Evolutionary conservation across 2,888 invertebrate species (phyloP).

Genomic region (Sphecodes monilicornis): DNA sequence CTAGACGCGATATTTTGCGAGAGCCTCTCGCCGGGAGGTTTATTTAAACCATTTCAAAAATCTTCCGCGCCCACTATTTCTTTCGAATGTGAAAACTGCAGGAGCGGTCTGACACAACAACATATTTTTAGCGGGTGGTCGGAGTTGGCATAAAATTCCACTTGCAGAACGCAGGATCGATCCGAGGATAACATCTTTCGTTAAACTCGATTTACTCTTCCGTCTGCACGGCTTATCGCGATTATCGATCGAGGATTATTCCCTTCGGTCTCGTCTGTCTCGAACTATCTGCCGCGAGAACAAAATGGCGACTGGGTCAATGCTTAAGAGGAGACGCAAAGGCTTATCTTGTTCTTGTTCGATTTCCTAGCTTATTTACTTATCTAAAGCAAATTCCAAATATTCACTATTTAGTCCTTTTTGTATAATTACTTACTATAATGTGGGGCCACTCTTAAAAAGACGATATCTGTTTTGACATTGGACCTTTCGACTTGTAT

Average conservation of each 20-base stretch:
- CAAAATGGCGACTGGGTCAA: background rate
- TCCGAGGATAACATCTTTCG: constrained; percentile 20
- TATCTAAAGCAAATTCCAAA: background rate
- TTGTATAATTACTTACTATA: too few species aligned
- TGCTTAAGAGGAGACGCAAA: background rate
- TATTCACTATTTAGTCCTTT: background rate
- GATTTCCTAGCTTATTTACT: background rate
- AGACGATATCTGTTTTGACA: too few species aligned
- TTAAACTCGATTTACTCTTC: constrained; percentile 12
- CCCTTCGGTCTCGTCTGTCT: background rate
- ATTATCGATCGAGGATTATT: background rate
- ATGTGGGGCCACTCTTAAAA: too few species aligned
- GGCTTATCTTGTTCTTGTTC: background rate
- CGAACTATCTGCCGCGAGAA: background rate
- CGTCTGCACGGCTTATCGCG: background rate
- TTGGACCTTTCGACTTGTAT: background rate
- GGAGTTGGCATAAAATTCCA: constrained; percentile 41
- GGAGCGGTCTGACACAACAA: constrained; percentile 21
- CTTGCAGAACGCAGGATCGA: background rate
- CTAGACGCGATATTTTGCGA: background rate
- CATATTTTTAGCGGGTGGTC: constrained; percentile 31
- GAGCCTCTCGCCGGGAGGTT: background rate
- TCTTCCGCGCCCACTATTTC: constrained; percentile 1
- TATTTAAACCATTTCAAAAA: constrained; percentile 7
- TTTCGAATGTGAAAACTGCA: background rate